Evolutionary conservation across 2,797 vertebrate genomes (phyloP).

Genomic region (Babyrousa celebensis): DNA sequence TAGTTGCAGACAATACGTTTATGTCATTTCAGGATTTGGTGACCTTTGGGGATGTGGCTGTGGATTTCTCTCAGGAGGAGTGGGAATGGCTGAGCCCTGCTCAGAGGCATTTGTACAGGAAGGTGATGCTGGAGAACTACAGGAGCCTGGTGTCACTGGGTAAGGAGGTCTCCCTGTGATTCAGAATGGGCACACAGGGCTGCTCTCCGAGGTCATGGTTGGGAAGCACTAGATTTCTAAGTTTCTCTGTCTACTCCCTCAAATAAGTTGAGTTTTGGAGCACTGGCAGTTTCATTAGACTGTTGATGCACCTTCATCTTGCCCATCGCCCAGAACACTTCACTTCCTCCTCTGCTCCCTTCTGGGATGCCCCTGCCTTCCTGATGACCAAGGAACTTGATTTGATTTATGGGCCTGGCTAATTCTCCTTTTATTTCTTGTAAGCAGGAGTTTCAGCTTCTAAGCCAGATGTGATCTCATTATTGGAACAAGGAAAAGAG

Average conservation of each 20-base stretch:
- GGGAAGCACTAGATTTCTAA: neutral
- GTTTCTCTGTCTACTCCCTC: neutral
- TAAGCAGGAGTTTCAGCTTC: constrained; percentile 78
- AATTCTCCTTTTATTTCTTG: constrained; percentile 64
- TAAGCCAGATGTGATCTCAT: constrained; percentile 84
- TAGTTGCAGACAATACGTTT: neutral
- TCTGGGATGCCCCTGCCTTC: neutral
- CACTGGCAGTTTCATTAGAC: neutral
- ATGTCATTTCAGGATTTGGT: constrained; percentile 80
- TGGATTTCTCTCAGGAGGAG: constrained; percentile 83
- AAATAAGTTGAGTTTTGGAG: neutral
- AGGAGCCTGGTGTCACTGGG: constrained; percentile 76
- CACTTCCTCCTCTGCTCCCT: neutral
- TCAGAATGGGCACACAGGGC: neutral
- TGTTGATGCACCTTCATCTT: neutral
- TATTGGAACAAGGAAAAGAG: constrained; percentile 86
- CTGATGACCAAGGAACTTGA: neutral
- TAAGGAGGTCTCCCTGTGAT: constrained; percentile 29
- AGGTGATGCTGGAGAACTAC: constrained; percentile 86
- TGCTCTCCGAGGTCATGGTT: neutral
- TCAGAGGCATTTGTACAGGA: constrained; percentile 81
- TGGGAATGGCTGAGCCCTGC: constrained; percentile 81
- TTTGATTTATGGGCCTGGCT: neutral
- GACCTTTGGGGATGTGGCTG: constrained; percentile 85
- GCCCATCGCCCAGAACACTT: neutral